These are phyloP conservation scores for Venustaconcha ellipsiformis DNA, from an alignment of 1,140 invertebrate genomes.

Conservation along the genomic window DNA sequence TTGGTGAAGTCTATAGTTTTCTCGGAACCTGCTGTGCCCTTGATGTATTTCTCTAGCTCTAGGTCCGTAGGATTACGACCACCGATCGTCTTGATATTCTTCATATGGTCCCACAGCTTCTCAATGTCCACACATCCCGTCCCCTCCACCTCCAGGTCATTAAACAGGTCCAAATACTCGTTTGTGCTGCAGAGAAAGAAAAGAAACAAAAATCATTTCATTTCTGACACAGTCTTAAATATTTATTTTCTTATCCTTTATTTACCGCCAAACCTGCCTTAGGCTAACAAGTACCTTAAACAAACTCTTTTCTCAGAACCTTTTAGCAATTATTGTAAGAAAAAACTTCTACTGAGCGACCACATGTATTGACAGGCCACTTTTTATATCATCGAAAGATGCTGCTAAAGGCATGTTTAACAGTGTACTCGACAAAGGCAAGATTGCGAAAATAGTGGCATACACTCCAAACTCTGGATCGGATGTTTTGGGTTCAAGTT, in stretches of 20 bases:
- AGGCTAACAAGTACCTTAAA: neutral
- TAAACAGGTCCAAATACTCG: constrained; percentile 48
- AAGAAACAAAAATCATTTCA: constrained; percentile 13
- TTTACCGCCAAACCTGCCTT: too few species aligned
- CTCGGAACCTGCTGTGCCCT: too few species aligned
- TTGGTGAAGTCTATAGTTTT: too few species aligned
- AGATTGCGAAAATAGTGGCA: too few species aligned
- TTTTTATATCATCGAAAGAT: too few species aligned
- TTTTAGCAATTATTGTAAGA: neutral
- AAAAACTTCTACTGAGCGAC: neutral
- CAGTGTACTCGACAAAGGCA: too few species aligned
- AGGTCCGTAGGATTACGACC: constrained; percentile 30
- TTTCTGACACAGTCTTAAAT: constrained; percentile 5
- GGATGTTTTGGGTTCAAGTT: too few species aligned
- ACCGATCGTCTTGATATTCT: constrained; percentile 46
- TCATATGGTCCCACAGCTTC: constrained; percentile 41
- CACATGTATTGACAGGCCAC: too few species aligned
- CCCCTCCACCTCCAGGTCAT: constrained; percentile 53
- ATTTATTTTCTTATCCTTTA: neutral
- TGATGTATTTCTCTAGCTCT: too few species aligned
- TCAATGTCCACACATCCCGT: constrained; percentile 50
- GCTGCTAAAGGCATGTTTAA: too few species aligned
- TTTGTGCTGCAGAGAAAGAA: constrained; percentile 41
- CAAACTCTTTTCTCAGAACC: neutral
- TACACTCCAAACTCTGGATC: too few species aligned